These are phyloP conservation scores for Nannobrachium achirus DNA, from an alignment of 2,113 vertebrate genomes.

Conservation along the genomic window DNA sequence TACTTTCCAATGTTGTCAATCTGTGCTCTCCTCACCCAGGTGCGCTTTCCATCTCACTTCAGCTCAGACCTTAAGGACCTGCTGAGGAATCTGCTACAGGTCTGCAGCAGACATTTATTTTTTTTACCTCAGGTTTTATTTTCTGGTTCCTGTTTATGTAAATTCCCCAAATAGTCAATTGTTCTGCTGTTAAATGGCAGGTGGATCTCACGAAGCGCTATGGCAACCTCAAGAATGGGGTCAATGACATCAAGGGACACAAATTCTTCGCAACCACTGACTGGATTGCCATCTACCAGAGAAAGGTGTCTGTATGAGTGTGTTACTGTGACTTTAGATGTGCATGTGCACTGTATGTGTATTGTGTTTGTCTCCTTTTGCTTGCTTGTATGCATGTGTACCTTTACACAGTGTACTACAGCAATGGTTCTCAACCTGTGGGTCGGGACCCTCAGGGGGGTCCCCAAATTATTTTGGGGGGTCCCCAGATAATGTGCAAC, in stretches of 20 bases:
- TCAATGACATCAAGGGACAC: conserved; percentile 92
- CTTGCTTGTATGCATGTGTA: background rate
- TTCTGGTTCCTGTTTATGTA: background rate
- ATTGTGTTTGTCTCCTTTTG: background rate
- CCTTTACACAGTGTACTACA: too few species aligned
- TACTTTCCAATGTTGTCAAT: background rate
- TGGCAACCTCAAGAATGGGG: conserved; percentile 92
- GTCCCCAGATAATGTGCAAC: too few species aligned
- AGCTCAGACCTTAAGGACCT: conserved; percentile 93
- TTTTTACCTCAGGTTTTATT: background rate
- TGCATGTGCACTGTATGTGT: background rate
- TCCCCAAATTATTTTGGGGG: too few species aligned
- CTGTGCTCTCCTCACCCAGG: conserved; percentile 63
- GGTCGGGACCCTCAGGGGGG: too few species aligned
- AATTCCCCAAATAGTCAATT: background rate
- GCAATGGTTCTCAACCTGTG: too few species aligned
- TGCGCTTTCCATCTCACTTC: conserved; percentile 93
- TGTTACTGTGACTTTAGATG: conserved; percentile 1
- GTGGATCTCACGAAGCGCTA: conserved; percentile 93
- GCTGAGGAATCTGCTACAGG: conserved; percentile 90
- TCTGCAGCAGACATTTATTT: conserved; percentile 1
- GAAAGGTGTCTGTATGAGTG: conserved; percentile 77
- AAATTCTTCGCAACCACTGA: conserved; percentile 94
- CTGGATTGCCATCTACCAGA: conserved; percentile 94
- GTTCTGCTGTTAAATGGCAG: conserved; percentile 26